Conservation (phyloP, 2,113 vertebrate species). For the Naja naja region DNA sequence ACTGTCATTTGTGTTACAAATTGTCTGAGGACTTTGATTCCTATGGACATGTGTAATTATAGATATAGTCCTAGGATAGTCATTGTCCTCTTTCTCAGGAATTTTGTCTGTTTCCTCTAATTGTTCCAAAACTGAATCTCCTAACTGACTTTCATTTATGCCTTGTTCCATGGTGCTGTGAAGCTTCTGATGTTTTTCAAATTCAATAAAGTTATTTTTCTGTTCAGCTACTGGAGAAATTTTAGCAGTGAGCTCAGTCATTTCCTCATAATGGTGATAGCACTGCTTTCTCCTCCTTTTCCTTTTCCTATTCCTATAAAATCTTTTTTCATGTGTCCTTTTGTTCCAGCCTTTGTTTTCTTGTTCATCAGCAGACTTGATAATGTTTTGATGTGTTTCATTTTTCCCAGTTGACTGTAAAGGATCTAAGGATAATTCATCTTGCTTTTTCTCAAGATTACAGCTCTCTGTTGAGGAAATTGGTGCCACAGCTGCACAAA, state of each 20-base stretch:
- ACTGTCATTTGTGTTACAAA: conserved; percentile 24
- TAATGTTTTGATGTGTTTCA: conserved; percentile 55
- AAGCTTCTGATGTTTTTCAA: conserved; percentile 31
- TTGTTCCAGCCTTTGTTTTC: conserved; percentile 58
- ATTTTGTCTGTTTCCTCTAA: conserved; percentile 30
- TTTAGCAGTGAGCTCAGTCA: conserved; percentile 42
- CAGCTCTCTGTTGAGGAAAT: conserved; percentile 32
- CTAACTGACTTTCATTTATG: background rate
- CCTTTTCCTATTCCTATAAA: conserved; percentile 64
- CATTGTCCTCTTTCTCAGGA: conserved; percentile 10
- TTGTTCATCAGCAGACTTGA: conserved; percentile 58
- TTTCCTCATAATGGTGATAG: conserved; percentile 49
- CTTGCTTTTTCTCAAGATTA: conserved; percentile 56
- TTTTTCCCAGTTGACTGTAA: conserved; percentile 58
- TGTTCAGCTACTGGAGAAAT: conserved; percentile 29
- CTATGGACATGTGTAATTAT: background rate
- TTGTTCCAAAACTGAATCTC: conserved; percentile 24
- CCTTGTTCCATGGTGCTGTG: conserved; percentile 46
- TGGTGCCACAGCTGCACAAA: conserved; percentile 34
- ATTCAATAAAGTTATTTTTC: conserved; percentile 26
- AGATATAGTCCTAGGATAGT: conserved; percentile 25
- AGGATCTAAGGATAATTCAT: conserved; percentile 52
- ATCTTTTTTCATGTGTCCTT: conserved; percentile 54
- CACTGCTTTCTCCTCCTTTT: conserved; percentile 68
- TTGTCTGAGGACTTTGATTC: conserved; percentile 42